phyloP scores from a whole-genome alignment of 2,888 invertebrate genomes.

The Drosophila stalkeri region DNA sequence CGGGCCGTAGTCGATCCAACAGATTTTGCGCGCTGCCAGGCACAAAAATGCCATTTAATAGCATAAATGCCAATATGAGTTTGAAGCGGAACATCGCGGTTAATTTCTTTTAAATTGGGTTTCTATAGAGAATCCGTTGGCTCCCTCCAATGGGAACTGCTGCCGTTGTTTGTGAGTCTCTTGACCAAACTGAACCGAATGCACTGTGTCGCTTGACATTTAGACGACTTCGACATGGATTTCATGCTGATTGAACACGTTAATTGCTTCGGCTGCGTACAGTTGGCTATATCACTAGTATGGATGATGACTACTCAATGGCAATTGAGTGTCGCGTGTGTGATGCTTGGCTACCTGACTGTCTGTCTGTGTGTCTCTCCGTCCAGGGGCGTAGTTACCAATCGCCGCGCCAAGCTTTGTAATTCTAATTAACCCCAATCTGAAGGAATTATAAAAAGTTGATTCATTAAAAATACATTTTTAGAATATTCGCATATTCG shows the following conservation, averaged over 20 bases:
- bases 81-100: slow-evolving; percentile 52
- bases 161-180: slow-evolving; percentile 50
- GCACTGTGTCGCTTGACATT: slow-evolving; percentile 42
- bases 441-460: background rate
- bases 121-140: background rate
- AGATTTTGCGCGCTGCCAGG: slow-evolving; percentile 77
- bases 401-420: background rate
- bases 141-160: background rate
- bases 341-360: slow-evolving; percentile 67
- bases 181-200: slow-evolving; percentile 49
- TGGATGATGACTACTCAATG: slow-evolving; percentile 57
- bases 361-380: slow-evolving; percentile 26
- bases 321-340: slow-evolving; percentile 76
- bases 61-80: slow-evolving; percentile 47
- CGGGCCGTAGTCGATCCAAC: slow-evolving; percentile 76
- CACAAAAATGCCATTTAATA: slow-evolving; percentile 60
- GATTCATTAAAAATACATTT: background rate
- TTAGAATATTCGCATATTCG: background rate
- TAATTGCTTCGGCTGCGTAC: slow-evolving; percentile 77
- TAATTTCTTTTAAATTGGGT: slow-evolving; percentile 21
- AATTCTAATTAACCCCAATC: slow-evolving; percentile 14
- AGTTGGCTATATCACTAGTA: slow-evolving; percentile 46
- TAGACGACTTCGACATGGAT: slow-evolving; percentile 81
- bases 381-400: slow-evolving; percentile 59
- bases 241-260: slow-evolving; percentile 83